Percentiles rank a stretch among this genome's conserved stretches.
phyloP scores from a whole-genome alignment of 2,888 invertebrate genomes.

The Abrostola triplasia region DNA sequence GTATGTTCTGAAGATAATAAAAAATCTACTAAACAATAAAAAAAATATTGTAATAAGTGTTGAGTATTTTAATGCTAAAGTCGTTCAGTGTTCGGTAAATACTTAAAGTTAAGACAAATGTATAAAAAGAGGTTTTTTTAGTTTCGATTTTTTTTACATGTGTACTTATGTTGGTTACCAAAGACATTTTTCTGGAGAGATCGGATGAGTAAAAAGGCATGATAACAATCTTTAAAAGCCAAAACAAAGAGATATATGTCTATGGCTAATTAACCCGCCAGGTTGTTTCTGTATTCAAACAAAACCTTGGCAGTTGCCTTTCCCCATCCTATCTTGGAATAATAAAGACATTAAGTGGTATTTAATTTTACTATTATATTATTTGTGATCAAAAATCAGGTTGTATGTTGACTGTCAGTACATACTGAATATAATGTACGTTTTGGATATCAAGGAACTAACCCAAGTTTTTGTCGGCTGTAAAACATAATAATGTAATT shows the following conservation, averaged over 20 bases:
- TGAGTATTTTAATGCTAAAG: constrained; percentile 78
- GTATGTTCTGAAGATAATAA: constrained; percentile 76
- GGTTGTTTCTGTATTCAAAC: background rate
- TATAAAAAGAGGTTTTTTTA: constrained; percentile 48
- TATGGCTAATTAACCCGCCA: background rate
- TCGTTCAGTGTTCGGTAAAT: constrained; percentile 76
- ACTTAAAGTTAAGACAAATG: constrained; percentile 63
- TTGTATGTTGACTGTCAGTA: constrained; percentile 16
- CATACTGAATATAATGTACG: constrained; percentile 30
- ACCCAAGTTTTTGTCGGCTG: background rate
- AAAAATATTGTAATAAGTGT: constrained; percentile 81
- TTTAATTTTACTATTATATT: constrained; percentile 10
- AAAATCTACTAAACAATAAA: constrained; percentile 70
- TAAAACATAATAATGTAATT: no score
- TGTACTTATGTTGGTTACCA: constrained; percentile 29
- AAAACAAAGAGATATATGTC: background rate
- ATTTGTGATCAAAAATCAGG: constrained; percentile 14
- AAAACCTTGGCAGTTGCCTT: background rate
- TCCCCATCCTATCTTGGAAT: constrained; percentile 28
- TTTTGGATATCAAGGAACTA: constrained; percentile 16
- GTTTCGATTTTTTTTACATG: constrained; percentile 25
- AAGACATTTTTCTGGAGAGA: constrained; percentile 30
- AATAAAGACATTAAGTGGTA: constrained; percentile 32
- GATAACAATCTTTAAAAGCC: background rate
- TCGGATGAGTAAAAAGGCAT: constrained; percentile 16